phyloP scores from a whole-genome alignment of 2,113 vertebrate genomes.

The Clupea harengus region DNA sequence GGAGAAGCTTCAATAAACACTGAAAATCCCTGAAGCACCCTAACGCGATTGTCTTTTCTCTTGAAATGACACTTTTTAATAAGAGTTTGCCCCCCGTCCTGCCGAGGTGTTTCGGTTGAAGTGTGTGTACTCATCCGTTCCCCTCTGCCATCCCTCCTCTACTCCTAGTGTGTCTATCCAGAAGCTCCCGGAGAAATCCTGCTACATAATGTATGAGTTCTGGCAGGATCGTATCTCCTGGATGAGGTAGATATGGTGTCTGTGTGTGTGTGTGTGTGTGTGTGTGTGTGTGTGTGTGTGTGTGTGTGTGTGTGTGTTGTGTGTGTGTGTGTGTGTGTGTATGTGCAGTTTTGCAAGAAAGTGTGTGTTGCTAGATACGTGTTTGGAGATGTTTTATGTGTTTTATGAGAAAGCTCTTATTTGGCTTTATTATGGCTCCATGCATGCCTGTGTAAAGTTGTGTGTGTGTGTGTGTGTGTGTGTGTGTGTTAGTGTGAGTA shows the following conservation, averaged over 20 bases:
- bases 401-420: background rate
- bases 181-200: conserved; percentile 79
- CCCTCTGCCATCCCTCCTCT: conserved; percentile 21
- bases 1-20: background rate
- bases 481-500: conserved; percentile 37
- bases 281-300: background rate
- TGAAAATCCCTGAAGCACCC: background rate
- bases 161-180: conserved; percentile 80
- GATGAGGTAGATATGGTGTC: conserved; percentile 54
- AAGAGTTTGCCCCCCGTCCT: background rate
- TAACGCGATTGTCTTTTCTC: background rate
- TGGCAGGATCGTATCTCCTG: conserved; percentile 92
- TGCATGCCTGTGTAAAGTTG: background rate
- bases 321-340: background rate
- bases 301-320: background rate
- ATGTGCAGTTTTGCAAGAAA: background rate
- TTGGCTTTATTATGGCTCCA: background rate
- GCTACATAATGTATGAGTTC: conserved; percentile 91
- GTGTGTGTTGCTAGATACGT: background rate
- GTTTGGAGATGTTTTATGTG: background rate
- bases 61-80: background rate
- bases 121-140: background rate
- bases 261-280: background rate
- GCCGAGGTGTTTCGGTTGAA: background rate
- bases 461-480: conserved; percentile 45